Base-by-base conservation (phyloP, 2,797 vertebrate species). In the Manis crassicaudata region DNA sequence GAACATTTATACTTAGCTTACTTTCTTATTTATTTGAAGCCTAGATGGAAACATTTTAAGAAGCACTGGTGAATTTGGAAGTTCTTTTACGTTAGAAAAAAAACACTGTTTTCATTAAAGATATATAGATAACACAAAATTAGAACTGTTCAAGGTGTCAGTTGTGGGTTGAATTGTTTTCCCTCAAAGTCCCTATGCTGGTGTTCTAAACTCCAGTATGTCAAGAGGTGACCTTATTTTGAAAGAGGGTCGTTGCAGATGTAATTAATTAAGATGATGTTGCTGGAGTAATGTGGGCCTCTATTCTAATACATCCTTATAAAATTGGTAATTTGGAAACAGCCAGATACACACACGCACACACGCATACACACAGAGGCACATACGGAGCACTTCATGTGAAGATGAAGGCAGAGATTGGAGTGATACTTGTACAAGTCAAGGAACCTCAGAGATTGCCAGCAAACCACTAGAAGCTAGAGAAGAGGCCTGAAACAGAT, bases 401-500 rank as follows among this genome's bases (percentile, higher is more conserved):
- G n/a, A 85, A 65, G 10, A 70, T 43, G 32, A 87, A 60, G 6
- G 18, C 52, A 79, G 54, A 67, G 4, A 17, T 11, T 5, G 7
- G 35, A 14, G 23, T 10, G 12, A 52, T 29, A 13, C 14, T 32
- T 86, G 11, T 73, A 50, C 4, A 82, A 40, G 12, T 20, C 62
- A 63, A 52, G 21, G 29, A 11, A 56, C 21, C 21, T 40, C 21
- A 62, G 76, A n/a, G 18, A 29, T 4, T 7, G 6, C 7, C 21
- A 46, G 46, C 1, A 11, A 54, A 56, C 5, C 14, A 37, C 4
- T 0, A 52, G n/a, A 65, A 7, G 18, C 27, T 52, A 9, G 46
- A 58, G 6, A 18, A 37, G 6, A 54, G 7, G 3, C 8, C 17
- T 10, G 7, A 11, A 11, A 50, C 5, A 37, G 1, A 27, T 2